phyloP scores from a whole-genome alignment of 1,140 invertebrate species.

The Penaeus indicus region DNA sequence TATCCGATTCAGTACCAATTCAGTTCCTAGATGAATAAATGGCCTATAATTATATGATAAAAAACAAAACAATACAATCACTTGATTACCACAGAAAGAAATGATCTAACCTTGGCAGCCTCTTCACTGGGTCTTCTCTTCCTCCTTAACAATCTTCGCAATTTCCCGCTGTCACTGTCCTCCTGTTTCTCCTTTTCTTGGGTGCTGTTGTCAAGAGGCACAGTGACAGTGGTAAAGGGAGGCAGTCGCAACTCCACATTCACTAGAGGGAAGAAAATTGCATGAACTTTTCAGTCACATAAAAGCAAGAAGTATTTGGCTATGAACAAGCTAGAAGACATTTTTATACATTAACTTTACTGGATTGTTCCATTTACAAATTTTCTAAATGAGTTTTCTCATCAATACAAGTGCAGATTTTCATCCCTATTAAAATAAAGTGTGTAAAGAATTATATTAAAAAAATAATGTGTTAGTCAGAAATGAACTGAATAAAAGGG shows the following conservation, averaged over 20 bases:
- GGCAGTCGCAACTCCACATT: slow-evolving; percentile 52
- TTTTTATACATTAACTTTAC: too few species aligned
- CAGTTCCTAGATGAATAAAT: too few species aligned
- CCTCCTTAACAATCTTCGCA: slow-evolving; percentile 26
- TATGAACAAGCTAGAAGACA: too few species aligned
- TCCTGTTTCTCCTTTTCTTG: slow-evolving; percentile 24
- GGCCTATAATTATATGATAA: not conserved
- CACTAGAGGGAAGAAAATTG: not conserved
- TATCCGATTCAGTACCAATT: too few species aligned
- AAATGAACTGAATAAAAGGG: not conserved
- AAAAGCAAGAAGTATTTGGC: too few species aligned
- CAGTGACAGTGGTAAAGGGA: slow-evolving; percentile 35
- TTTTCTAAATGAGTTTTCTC: too few species aligned
- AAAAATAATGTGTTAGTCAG: not conserved
- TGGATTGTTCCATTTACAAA: too few species aligned
- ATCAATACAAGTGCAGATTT: too few species aligned
- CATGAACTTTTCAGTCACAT: too few species aligned
- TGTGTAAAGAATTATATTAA: not conserved
- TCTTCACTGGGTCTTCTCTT: slow-evolving; percentile 18
- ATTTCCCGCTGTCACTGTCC: not conserved
- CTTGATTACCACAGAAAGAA: not conserved
- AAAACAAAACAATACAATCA: not conserved
- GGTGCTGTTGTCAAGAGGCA: slow-evolving; percentile 8
- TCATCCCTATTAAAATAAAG: too few species aligned
- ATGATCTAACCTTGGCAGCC: not conserved